These are phyloP conservation scores for Eupeodes latifasciatus DNA, from an alignment of 2,888 invertebrate species.

Conservation along the genomic window DNA sequence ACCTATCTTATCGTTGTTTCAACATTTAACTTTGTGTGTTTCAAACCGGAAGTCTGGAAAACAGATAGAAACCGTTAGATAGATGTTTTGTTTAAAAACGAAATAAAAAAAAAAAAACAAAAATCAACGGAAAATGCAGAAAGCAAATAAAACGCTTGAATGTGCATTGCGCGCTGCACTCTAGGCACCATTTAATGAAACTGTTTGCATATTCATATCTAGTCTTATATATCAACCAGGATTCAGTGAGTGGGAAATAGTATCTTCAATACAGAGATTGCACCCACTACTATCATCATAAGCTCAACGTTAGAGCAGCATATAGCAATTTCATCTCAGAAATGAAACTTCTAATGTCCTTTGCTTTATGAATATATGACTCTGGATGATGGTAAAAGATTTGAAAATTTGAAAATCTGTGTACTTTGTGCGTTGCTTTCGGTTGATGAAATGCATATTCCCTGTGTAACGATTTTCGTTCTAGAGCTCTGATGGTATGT, in stretches of 20 bases:
- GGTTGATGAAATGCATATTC: too few relatives aligned
- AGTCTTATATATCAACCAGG: not conserved
- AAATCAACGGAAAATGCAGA: not conserved
- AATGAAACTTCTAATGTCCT: too few relatives aligned
- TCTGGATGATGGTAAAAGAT: too few relatives aligned
- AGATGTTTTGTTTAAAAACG: not conserved
- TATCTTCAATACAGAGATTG: not conserved
- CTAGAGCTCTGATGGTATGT: too few relatives aligned
- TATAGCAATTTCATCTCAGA: too few relatives aligned
- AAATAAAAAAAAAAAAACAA: not conserved
- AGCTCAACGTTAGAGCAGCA: too few relatives aligned
- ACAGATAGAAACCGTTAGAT: not conserved
- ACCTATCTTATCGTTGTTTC: too few relatives aligned
- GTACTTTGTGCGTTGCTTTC: too few relatives aligned
- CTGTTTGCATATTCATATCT: not conserved
- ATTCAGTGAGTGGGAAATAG: not conserved
- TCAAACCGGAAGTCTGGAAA: not conserved
- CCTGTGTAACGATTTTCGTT: too few relatives aligned
- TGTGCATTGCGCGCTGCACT: not conserved
- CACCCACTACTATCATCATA: not conserved
- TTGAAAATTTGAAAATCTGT: too few relatives aligned
- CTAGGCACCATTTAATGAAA: not conserved
- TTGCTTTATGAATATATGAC: too few relatives aligned
- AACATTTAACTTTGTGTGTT: not conserved
- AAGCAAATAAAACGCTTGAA: not conserved